A percentile compares a stretch with the other conserved stretches of the same genome.
Conservation (phyloP, 2,797 vertebrate species). For the Mastacembelus armatus region DNA sequence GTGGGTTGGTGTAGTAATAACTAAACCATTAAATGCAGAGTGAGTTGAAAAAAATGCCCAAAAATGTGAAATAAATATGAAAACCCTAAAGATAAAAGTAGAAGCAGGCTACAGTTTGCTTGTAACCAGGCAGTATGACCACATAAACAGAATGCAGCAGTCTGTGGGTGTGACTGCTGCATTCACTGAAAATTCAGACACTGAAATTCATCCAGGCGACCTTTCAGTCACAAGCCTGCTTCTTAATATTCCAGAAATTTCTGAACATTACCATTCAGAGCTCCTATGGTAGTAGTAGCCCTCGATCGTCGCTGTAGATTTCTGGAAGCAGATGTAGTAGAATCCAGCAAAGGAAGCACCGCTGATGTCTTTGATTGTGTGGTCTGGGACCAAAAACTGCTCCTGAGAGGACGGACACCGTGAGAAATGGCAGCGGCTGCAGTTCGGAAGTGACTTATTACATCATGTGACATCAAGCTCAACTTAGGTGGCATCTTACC, state of each 20-base stretch:
- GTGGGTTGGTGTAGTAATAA: slow-evolving; percentile 11
- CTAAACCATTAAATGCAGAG: slow-evolving; percentile 12
- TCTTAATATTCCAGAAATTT: neutral
- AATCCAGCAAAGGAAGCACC: slow-evolving; percentile 99
- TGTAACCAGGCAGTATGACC: neutral
- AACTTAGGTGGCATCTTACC: slow-evolving; percentile 78
- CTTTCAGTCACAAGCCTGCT: neutral
- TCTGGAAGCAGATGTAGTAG: slow-evolving; percentile 99
- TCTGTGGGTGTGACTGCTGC: neutral
- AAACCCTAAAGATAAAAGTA: slow-evolving; percentile 11
- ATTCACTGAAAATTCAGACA: too few species aligned
- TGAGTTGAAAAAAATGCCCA: slow-evolving; percentile 14
- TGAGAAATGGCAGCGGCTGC: neutral
- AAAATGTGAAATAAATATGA: slow-evolving; percentile 30
- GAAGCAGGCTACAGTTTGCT: neutral
- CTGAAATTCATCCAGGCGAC: too few species aligned
- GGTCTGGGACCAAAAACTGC: slow-evolving; percentile 97
- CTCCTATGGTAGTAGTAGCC: slow-evolving; percentile 97
- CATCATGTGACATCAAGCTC: neutral
- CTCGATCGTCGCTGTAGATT: slow-evolving; percentile 97
- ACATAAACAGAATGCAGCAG: slow-evolving; percentile 1
- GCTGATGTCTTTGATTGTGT: slow-evolving; percentile 98
- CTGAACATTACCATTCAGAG: slow-evolving; percentile 91
- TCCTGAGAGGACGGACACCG: slow-evolving; percentile 81
- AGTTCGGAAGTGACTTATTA: neutral